Conservation (phyloP, 2,888 invertebrate genomes). For the Morinoia aosen region DNA sequence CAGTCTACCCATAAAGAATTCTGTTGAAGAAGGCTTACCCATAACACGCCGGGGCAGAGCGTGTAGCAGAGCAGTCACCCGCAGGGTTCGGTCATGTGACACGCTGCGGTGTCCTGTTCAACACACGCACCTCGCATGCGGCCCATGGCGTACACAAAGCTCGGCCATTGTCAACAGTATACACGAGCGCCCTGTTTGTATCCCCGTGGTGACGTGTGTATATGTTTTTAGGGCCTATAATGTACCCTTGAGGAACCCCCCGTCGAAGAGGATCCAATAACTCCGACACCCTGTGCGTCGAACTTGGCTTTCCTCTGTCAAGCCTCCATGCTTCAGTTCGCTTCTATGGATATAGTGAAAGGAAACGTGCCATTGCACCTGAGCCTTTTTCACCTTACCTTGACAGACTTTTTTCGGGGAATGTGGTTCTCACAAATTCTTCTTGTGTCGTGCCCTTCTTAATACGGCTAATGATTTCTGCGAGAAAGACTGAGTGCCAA, state of each 20-base stretch:
- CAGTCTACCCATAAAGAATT: neutral
- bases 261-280: neutral
- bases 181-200: conserved; percentile 37
- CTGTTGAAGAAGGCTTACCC: neutral
- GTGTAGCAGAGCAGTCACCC: conserved; percentile 6
- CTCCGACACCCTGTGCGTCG: neutral
- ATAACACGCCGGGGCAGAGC: neutral
- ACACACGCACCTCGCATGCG: neutral
- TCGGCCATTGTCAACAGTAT: conserved; percentile 37
- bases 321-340: no score
- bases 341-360: neutral
- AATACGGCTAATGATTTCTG: no score
- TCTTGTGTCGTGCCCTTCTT: neutral
- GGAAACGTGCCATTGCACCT: neutral
- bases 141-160: neutral
- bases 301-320: neutral
- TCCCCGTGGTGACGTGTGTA: conserved; percentile 33
- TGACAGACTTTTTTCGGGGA: neutral
- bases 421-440: neutral
- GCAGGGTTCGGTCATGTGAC: neutral
- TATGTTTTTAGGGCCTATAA: conserved; percentile 40
- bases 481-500: no score
- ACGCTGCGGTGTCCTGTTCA: conserved; percentile 19
- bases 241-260: conserved; percentile 14
- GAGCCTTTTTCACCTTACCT: neutral